Conservation (phyloP, 2,888 invertebrate genomes). For the Tenthredo amoena region DNA sequence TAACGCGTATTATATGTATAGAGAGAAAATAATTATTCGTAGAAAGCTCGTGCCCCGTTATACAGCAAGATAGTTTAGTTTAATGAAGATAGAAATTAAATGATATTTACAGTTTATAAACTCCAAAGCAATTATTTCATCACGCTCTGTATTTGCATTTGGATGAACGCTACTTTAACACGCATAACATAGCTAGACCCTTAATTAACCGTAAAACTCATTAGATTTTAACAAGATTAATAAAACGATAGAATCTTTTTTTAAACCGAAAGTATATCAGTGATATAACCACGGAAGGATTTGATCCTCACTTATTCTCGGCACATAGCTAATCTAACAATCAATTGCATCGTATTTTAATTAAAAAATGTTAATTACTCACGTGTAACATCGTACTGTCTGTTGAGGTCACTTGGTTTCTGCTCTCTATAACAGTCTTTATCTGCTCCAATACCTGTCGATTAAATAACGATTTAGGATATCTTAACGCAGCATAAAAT, state of each 20-base stretch:
- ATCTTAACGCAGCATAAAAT: neutral
- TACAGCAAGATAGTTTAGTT: neutral
- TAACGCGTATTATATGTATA: neutral
- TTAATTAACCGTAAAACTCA: neutral
- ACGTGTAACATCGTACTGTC: conserved; percentile 67
- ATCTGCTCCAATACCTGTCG: conserved; percentile 75
- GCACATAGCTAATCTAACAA: neutral
- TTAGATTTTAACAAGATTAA: neutral
- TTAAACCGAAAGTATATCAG: neutral
- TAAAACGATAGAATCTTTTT: neutral
- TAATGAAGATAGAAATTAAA: conserved; percentile 21
- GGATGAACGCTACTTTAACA: neutral
- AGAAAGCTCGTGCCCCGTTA: conserved; percentile 4
- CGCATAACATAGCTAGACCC: neutral
- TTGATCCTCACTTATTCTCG: neutral
- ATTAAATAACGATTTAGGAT: neutral
- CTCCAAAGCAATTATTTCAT: neutral
- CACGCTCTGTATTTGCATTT: neutral
- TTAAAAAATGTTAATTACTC: conserved; percentile 60
- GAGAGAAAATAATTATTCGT: conserved; percentile 6
- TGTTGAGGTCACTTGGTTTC: conserved; percentile 72
- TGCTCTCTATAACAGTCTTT: conserved; percentile 76
- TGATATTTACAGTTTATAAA: conserved; percentile 4
- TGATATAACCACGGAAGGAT: neutral
- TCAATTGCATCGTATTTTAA: neutral